Evolutionary conservation across 2,888 invertebrate species (phyloP).

Genomic region (Apodemia hepburni): DNA sequence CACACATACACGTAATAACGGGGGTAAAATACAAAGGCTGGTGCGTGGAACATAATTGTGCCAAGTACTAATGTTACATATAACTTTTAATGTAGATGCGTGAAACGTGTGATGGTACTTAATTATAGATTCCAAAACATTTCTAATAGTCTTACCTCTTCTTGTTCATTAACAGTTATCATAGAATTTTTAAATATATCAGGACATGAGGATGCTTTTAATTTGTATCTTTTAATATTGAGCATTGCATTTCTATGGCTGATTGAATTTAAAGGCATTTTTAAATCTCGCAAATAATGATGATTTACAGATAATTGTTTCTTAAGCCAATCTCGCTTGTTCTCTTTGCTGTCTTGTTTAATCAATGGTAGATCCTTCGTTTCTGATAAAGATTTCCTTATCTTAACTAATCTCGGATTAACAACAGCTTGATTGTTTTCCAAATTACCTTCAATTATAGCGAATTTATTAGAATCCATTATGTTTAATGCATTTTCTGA

Average conservation of each 20-base stretch:
- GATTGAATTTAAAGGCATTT: conserved; percentile 89
- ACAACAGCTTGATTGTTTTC: neutral
- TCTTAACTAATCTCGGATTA: neutral
- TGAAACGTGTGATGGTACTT: too few relatives aligned
- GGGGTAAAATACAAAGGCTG: too few relatives aligned
- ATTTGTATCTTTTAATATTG: conserved; percentile 88
- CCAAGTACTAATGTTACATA: too few relatives aligned
- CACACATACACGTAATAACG: too few relatives aligned
- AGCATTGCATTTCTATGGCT: conserved; percentile 93
- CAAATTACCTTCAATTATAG: neutral
- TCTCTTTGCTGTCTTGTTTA: conserved; percentile 65
- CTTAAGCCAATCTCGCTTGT: conserved; percentile 67
- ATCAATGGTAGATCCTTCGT: conserved; percentile 54
- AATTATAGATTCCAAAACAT: too few relatives aligned
- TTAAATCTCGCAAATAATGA: conserved; percentile 86
- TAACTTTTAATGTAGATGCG: too few relatives aligned
- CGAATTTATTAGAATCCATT: conserved; percentile 2
- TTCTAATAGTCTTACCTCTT: conserved; percentile 79
- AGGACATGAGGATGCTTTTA: conserved; percentile 94
- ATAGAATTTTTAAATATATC: conserved; percentile 95
- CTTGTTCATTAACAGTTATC: conserved; percentile 89
- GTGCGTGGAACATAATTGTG: too few relatives aligned
- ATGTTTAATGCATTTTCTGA: conserved; percentile 43
- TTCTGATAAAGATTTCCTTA: conserved; percentile 51
- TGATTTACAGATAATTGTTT: conserved; percentile 79